Evolutionary conservation across 2,113 vertebrate genomes (phyloP), one percentile per base, ranked within the genome.

Genomic region (Percina caprodes): DNA sequence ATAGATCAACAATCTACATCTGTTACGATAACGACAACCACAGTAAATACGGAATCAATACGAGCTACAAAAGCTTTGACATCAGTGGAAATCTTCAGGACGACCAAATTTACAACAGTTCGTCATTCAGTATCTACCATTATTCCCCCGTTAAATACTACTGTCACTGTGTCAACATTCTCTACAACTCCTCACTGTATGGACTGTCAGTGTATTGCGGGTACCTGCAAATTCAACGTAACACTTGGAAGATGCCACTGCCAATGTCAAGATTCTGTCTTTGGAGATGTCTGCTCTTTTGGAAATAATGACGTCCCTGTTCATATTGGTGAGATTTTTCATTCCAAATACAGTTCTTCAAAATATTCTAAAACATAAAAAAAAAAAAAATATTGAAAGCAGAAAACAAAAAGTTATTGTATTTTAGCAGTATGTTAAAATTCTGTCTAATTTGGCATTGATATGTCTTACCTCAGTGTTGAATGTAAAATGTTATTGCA

Each of bases 261-360:
- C 62, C 0, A 54, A 0, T 95, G 94, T 73, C 46, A 45, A 8
- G 10, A 49, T 0, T 33, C 2, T 48, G 66, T 66, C 0, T 90
- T 33, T 82, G 94, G 94, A 66, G 66, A 90, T 6, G 1, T 0
- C 0, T 95, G 94, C 46, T 2, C 23, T 16, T 81, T 56, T 70
- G 91, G 81, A 75, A 0, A 0, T 4, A 87, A 91, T 62, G 3
- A 54, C 11, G 77, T 45, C 3, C 0, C 62, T 19, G 39, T 74
- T 52, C 9, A n/a, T 30, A 23, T 90, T 16, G 85, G 94, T 94
- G 59, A 92, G 90, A 12, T 26, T 60, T 35, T 72, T 51, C 6
- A 15, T 23, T 19, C 2, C 3, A 30, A 66, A 24, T 30, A 2
- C 3, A 23, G 1, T 21, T 69, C 1, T 54, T 18, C 4, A 59